Percentiles rank a stretch among this genome's conserved stretches.
Evolutionary conservation across 2,797 vertebrate genomes (phyloP).

Genomic region (Cossypha heuglini): DNA sequence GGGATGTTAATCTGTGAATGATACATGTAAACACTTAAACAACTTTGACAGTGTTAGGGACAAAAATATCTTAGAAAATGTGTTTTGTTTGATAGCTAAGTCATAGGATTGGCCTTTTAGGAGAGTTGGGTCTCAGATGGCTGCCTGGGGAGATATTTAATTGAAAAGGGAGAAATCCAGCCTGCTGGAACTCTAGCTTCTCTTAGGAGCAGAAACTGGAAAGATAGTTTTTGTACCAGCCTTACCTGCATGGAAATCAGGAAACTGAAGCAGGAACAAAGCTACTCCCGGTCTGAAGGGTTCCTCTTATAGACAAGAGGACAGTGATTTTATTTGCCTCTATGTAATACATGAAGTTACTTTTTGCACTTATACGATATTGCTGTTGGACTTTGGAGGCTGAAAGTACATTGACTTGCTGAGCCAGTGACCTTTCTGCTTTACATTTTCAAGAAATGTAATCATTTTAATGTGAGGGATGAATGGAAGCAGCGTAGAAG

Average conservation of each 20-base stretch:
- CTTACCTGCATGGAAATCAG: background rate
- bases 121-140: background rate
- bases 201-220: background rate
- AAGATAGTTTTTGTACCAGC: background rate
- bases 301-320: background rate
- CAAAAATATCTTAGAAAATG: background rate
- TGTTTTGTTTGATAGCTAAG: background rate
- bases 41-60: background rate
- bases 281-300: background rate
- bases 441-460: background rate
- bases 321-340: background rate
- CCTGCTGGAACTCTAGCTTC: background rate
- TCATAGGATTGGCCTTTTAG: background rate
- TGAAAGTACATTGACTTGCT: background rate
- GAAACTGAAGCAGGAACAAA: background rate
- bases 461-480: background rate
- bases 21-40: background rate
- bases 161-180: background rate
- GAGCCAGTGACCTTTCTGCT: background rate
- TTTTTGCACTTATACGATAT: background rate
- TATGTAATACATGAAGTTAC: background rate
- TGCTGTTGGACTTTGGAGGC: background rate
- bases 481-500: background rate
- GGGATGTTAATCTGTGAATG: background rate
- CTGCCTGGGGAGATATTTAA: background rate